Evolutionary conservation across 2,113 vertebrate genomes (phyloP).

Genomic region (Trichomycterus rosablanca): DNA sequence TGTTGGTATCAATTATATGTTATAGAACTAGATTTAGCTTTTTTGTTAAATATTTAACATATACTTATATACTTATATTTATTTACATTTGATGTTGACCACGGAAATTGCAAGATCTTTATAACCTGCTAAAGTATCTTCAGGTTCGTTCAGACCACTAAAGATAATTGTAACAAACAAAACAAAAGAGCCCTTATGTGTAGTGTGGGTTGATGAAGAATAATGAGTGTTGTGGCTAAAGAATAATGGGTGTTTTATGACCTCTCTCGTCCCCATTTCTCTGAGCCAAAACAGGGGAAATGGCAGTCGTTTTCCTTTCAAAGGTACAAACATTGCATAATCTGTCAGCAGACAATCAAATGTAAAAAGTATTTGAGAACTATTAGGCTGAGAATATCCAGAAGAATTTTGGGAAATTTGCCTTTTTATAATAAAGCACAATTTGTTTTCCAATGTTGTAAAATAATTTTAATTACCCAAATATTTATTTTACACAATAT

Average conservation of each 20-base stretch:
- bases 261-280: constrained; percentile 65
- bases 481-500: too few relatives aligned
- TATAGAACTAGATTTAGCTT: not conserved
- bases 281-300: constrained; percentile 52
- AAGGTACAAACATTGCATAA: constrained; percentile 17
- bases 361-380: too few relatives aligned
- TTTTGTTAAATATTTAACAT: not conserved
- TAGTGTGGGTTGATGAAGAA: not conserved
- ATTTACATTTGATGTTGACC: not conserved
- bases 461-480: too few relatives aligned
- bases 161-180: constrained; percentile 9
- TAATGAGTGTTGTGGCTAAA: constrained; percentile 41
- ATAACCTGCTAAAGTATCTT: not conserved
- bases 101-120: not conserved
- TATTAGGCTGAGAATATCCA: too few relatives aligned
- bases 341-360: constrained; percentile 1
- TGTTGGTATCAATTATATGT: not conserved
- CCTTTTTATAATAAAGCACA: too few relatives aligned
- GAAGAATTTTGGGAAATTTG: too few relatives aligned
- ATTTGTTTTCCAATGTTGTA: too few relatives aligned
- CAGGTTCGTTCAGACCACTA: not conserved
- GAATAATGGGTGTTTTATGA: constrained; percentile 68
- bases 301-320: not conserved
- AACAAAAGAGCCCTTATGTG: constrained; percentile 14
- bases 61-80: not conserved